Conservation (phyloP, 1,140 invertebrate genomes). For the Zaprionus davidi region DNA sequence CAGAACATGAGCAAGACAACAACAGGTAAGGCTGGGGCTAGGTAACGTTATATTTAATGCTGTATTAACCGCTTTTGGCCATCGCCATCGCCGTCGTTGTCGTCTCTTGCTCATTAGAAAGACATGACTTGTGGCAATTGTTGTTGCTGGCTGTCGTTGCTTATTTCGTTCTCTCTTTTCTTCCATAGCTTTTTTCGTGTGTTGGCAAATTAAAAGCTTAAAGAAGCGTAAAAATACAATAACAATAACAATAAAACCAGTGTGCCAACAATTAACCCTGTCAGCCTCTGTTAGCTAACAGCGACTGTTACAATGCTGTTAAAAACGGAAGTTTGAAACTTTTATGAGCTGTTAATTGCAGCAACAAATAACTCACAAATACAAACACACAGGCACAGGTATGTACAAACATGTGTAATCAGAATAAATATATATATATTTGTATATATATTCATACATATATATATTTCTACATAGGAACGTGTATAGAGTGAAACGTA, state of each 20-base stretch:
- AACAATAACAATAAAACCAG: slow-evolving; percentile 4
- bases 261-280: slow-evolving; percentile 43
- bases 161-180: not conserved
- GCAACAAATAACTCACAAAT: slow-evolving; percentile 19
- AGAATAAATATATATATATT: slow-evolving; percentile 6
- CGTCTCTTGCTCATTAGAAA: slow-evolving; percentile 12
- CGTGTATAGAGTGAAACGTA: slow-evolving; percentile 42
- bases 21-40: slow-evolving; percentile 30
- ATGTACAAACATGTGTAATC: not conserved
- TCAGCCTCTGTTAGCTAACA: slow-evolving; percentile 11
- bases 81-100: not conserved
- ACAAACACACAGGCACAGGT: too few relatives aligned
- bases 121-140: slow-evolving; percentile 8
- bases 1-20: slow-evolving; percentile 35
- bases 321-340: slow-evolving; percentile 29
- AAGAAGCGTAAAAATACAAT: slow-evolving; percentile 6
- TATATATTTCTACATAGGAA: not conserved
- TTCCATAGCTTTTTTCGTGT: not conserved
- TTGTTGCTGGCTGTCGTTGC: not conserved
- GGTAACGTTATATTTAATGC: slow-evolving; percentile 48
- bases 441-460: slow-evolving; percentile 30
- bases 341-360: slow-evolving; percentile 42
- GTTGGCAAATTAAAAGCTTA: slow-evolving; percentile 2
- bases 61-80: slow-evolving; percentile 41
- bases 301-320: slow-evolving; percentile 46